phyloP scores from a whole-genome alignment of 2,888 invertebrate species.

The Hydrotaea cyrtoneurina region DNA sequence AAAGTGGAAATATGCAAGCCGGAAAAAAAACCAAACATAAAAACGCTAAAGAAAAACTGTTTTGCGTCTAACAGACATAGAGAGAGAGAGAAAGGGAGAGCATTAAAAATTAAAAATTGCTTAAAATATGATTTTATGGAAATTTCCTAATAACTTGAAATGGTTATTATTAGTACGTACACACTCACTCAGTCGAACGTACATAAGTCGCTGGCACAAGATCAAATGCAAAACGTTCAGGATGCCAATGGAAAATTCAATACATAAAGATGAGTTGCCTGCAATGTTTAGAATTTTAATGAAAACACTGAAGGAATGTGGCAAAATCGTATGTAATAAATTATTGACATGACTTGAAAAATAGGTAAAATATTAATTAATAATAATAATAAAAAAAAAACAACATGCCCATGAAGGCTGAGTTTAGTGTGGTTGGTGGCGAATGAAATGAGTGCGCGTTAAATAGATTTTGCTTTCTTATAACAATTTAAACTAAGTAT shows the following conservation, averaged over 20 bases:
- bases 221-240: no score
- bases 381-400: not conserved
- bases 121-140: constrained; percentile 47
- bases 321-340: not conserved
- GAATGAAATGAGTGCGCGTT: not conserved
- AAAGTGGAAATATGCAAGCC: not conserved
- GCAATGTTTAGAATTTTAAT: constrained; percentile 6
- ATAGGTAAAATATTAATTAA: not conserved
- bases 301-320: not conserved
- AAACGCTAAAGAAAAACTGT: not conserved
- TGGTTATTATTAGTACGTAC: not conserved
- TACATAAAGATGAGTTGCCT: constrained; percentile 22
- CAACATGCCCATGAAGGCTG: no score
- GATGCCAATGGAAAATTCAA: not conserved
- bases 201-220: no score
- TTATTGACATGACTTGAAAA: not conserved
- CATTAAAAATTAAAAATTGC: constrained; percentile 43
- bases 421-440: no score
- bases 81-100: constrained; percentile 15
- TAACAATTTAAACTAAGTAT: no score
- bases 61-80: not conserved
- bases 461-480: not conserved
- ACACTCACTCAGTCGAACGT: not conserved
- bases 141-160: constrained; percentile 45
- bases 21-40: not conserved